Percentiles rank a stretch among this genome's conserved stretches.
Conservation (phyloP, 64 coral and sea anemone genomes). For the Montipora sp. region DNA sequence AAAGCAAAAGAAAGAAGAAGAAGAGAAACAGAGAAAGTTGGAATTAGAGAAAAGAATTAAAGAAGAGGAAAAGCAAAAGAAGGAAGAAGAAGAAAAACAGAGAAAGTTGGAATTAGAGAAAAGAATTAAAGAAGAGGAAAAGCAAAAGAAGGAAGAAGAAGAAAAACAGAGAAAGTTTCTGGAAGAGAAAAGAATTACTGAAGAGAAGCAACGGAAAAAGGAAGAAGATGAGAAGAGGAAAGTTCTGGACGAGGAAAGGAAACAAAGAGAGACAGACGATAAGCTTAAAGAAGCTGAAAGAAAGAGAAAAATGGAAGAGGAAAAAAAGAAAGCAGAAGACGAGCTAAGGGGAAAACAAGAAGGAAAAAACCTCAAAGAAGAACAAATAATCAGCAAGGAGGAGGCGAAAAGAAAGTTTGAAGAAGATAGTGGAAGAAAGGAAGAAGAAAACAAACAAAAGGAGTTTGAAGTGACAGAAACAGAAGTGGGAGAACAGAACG, state of each 20-base stretch:
- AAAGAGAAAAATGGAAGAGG: neutral
- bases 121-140: slow-evolving; percentile 11
- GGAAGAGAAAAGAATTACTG: neutral
- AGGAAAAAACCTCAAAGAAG: slow-evolving; percentile 16
- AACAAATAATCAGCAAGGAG: slow-evolving; percentile 21
- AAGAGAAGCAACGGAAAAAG: neutral
- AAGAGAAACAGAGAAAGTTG: neutral
- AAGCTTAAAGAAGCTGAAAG: neutral
- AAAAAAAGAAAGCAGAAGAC: slow-evolving; percentile 2
- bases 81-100: slow-evolving; percentile 22
- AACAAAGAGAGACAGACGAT: neutral
- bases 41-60: slow-evolving; percentile 41
- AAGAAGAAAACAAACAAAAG: slow-evolving; percentile 14
- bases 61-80: slow-evolving; percentile 42
- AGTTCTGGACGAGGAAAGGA: neutral
- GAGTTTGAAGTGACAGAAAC: neutral
- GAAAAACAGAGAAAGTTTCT: neutral
- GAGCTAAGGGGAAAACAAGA: neutral
- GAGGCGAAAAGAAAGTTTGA: slow-evolving; percentile 30
- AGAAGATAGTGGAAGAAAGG: slow-evolving; percentile 25
- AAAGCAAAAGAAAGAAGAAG: neutral
- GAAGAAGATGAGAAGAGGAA: neutral
- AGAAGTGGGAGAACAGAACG: slow-evolving; percentile 25
- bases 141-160: slow-evolving; percentile 29
- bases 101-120: slow-evolving; percentile 34